Evolutionary conservation across 2,888 invertebrate species (phyloP), one percentile per base, ranked within the genome.

Genomic region (Theodoxus fluviatilis): DNA sequence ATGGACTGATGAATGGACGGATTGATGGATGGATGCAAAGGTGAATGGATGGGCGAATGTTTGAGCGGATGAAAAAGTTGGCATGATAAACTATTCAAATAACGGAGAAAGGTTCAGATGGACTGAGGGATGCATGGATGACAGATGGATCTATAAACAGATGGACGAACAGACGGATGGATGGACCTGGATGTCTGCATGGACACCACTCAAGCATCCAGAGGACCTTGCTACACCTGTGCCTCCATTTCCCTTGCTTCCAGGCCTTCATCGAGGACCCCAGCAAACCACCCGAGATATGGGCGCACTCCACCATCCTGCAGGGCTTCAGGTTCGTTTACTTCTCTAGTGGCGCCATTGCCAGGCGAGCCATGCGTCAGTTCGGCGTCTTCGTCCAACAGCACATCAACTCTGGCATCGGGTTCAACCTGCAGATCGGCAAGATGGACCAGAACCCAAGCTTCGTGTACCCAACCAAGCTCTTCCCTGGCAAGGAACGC

Each of bases 311-410:
- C 33, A 70, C 69, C 6, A 72, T 81, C 2, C 40, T 72, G 31
- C 72, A 75, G 18, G 76, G 78, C 35, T 67, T 81, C 1, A 67
- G 74, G 35, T 43, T 71, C 12, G 68, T 61, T 7, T 71, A 76
- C 25, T 49, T 63, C 22, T 74, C 76, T 7, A 74, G 67, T 38
- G 52, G 61, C 0, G 78, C 77, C 7, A 67, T 69, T 4, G 75
- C 72, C 59, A 69, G 67, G 15, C 71, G 83, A 22, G 75, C 80
- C 9, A 78, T 79, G 75, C 71, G 83, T 18, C 83, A 83, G 73
- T 83, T 84, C 71, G 84, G 84, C 1, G 74, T 76, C 1, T 75
- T 76, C 40, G 71, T 82, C 3, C 78, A 78, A 6, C 69, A 74
- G 18, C 61, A 69, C 18, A 61, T 77, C 7, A 78, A 80, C 52